Evolutionary conservation across 2,888 invertebrate species (phyloP), one percentile per base, ranked within the genome.

Genomic region (Pseudococcus jackbeardsleyi): DNA sequence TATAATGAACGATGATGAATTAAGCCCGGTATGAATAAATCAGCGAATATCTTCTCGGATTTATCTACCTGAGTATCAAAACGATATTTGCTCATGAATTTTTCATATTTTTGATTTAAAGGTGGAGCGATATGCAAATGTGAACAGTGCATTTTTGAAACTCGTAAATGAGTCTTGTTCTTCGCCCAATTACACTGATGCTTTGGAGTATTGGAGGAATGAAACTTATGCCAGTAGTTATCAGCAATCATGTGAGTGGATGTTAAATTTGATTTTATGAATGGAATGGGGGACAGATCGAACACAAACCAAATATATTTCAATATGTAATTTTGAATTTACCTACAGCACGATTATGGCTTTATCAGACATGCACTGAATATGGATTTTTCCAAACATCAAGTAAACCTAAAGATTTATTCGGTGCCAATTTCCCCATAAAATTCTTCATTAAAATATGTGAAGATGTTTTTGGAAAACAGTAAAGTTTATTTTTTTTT

Each of bases 331-430:
- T 33, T 33, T 72, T 33, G 4, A 15, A 72, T 33, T 17, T 33
- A 17, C 15, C 9, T 64, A 22, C 82, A 95, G 95, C 93, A 90
- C 95, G 98, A 0, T 96, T 96, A 91, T 98, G 98, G 98, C 95
- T 94, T 89, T 98, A 97, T 91, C 98, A 98, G 92, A 98, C 98
- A 0, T 99, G 98, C 91, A 97, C 96, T 0, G 99, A 99, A 91
- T 99, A 98, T 91, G 98, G 98, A 42, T 99, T 96, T 92, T 99
- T 95, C 92, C 98, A 99, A 92, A 96, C 97, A 0, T 97, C 98
- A 0, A 94, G 95, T 0, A 93, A 93, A 5, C 92, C 93, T 3
- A 46, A 72, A 9, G 93, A 92, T 91, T 94, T 91, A 77, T 98
- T 98, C 91, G 96, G 97, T 0, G 93, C 95, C 90, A 92, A 93